Evolutionary conservation across 2,888 invertebrate genomes (phyloP).

Genomic region (Muschampia staudingeri): DNA sequence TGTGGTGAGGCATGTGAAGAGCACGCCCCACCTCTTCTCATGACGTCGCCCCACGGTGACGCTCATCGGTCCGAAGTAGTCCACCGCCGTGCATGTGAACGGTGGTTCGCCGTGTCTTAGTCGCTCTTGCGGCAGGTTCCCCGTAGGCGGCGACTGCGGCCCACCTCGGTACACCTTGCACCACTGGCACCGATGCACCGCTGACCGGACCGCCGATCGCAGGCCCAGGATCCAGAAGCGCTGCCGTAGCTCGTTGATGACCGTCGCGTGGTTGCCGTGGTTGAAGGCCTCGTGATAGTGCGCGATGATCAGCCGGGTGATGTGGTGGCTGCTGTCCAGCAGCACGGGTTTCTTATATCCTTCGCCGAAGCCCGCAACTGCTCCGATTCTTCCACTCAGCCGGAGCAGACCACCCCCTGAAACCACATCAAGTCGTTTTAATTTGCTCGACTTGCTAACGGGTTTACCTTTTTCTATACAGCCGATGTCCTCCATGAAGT

Average conservation of each 20-base stretch:
- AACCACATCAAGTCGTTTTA: not conserved
- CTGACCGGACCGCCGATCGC: not conserved
- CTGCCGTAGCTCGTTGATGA: slow-evolving; percentile 7
- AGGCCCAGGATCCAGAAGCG: not conserved
- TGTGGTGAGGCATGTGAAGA: slow-evolving; percentile 48
- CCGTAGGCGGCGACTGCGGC: not conserved
- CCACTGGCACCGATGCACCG: not conserved
- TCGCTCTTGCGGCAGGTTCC: not conserved
- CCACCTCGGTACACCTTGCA: not conserved
- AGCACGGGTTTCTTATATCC: not conserved
- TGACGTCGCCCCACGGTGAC: slow-evolving; percentile 54
- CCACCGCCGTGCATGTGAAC: slow-evolving; percentile 44
- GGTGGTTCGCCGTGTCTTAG: not conserved
- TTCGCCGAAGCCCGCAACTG: not conserved
- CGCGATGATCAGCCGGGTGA: not conserved
- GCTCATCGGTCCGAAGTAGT: slow-evolving; percentile 60
- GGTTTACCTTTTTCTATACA: not conserved
- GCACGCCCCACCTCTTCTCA: slow-evolving; percentile 52
- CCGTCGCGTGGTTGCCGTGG: not conserved
- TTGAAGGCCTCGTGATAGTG: not conserved
- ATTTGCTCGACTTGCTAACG: not conserved
- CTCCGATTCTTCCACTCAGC: not conserved
- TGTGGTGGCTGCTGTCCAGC: not conserved
- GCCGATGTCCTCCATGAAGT: not conserved
- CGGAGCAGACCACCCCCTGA: not conserved